phyloP scores from a whole-genome alignment of 2,113 vertebrate genomes.

The Grammomys dolichurus region DNA sequence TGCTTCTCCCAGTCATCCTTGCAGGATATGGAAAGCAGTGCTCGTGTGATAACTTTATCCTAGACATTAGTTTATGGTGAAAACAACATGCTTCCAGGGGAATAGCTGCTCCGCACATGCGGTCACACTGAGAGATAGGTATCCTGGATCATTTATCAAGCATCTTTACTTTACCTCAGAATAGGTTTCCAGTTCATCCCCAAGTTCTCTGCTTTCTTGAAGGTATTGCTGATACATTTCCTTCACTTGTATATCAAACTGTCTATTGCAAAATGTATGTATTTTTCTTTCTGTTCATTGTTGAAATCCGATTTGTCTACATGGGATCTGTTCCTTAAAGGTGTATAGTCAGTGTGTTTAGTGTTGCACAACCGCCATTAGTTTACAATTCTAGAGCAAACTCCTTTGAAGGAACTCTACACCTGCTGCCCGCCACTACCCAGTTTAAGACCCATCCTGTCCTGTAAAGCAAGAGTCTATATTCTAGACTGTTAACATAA shows the following conservation, averaged over 20 bases:
- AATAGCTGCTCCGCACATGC: background rate
- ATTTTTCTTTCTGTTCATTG: background rate
- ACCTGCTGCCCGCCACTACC: background rate
- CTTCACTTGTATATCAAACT: background rate
- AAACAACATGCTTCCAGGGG: background rate
- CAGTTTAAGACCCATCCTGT: background rate
- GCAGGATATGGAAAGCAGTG: background rate
- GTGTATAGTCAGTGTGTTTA: background rate
- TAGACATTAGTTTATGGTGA: conserved; percentile 25
- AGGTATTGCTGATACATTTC: background rate
- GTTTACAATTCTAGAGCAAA: background rate
- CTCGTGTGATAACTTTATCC: background rate
- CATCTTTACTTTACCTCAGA: background rate
- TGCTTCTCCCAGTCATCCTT: background rate
- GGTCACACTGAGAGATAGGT: background rate
- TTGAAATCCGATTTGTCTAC: background rate
- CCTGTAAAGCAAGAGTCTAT: background rate
- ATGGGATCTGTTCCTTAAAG: background rate
- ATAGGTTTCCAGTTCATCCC: background rate
- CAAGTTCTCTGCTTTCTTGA: background rate
- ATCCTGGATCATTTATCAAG: background rate
- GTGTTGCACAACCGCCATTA: background rate
- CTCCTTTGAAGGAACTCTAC: background rate
- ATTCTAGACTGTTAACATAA: no score
- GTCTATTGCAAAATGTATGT: background rate